phyloP scores from a whole-genome alignment of 1,140 invertebrate genomes.

The Branchinecta lynchi region DNA sequence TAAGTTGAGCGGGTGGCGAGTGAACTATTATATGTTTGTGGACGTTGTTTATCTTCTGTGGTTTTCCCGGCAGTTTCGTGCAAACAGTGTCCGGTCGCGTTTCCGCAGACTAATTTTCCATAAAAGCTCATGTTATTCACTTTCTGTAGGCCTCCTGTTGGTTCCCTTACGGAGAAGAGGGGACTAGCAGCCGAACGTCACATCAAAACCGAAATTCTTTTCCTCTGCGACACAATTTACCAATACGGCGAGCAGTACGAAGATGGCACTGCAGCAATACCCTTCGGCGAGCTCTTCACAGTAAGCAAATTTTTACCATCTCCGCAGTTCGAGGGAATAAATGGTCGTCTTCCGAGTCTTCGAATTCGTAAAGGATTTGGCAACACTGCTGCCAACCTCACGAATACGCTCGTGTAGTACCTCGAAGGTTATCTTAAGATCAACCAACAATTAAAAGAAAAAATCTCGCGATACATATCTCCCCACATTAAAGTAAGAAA shows the following conservation, averaged over 20 bases:
- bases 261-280: conserved; percentile 45
- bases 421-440: no score
- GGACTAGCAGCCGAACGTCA: conserved; percentile 74
- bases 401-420: no score
- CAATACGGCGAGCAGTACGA: conserved; percentile 51
- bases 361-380: neutral
- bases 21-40: no score
- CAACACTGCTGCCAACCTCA: no score
- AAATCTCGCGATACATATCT: no score
- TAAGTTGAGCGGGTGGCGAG: no score
- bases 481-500: no score
- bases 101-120: no score
- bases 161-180: conserved; percentile 72
- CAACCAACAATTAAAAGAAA: no score
- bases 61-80: no score
- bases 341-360: conserved; percentile 30
- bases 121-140: neutral
- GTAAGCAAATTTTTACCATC: conserved; percentile 31
- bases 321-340: conserved; percentile 25
- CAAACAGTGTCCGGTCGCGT: no score
- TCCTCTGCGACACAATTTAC: conserved; percentile 77
- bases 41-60: no score
- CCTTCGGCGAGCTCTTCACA: conserved; percentile 78
- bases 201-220: conserved; percentile 71
- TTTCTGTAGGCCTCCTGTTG: conserved; percentile 53